Conservation (phyloP, 1,140 invertebrate genomes). For the Macrosteles quadrilineatus region DNA sequence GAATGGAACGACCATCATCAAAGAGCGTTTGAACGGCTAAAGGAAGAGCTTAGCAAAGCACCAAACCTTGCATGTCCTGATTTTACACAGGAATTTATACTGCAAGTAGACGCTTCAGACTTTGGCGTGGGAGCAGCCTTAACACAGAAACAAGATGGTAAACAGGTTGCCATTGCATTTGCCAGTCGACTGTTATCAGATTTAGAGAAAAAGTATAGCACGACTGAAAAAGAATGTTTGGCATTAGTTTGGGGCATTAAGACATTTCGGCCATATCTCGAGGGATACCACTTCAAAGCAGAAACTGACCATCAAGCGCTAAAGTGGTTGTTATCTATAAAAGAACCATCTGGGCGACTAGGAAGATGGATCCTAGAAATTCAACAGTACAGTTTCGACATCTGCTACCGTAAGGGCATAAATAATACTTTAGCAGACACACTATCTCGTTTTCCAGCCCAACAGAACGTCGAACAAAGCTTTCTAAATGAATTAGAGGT, state of each 20-base stretch:
- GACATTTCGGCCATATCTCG: conserved; percentile 47
- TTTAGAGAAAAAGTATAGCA: conserved; percentile 47
- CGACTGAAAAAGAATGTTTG: conserved; percentile 51
- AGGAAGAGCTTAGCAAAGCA: conserved; percentile 37
- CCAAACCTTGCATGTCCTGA: conserved; percentile 41
- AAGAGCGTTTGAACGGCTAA: conserved; percentile 37
- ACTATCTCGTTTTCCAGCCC: not conserved
- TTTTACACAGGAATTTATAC: conserved; percentile 41
- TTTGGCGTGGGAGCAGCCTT: conserved; percentile 44
- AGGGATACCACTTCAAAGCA: conserved; percentile 48
- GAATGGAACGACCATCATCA: conserved; percentile 28
- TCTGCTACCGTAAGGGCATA: conserved; percentile 47
- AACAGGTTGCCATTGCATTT: conserved; percentile 46
- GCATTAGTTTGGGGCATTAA: conserved; percentile 49
- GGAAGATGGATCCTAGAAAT: conserved; percentile 42
- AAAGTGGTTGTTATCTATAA: conserved; percentile 47
- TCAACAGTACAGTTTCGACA: conserved; percentile 41
- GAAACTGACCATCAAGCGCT: conserved; percentile 51
- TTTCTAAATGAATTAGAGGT: too few species aligned
- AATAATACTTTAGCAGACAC: conserved; percentile 47
- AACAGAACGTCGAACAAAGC: too few species aligned
- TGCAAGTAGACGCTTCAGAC: conserved; percentile 45
- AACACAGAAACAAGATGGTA: conserved; percentile 38
- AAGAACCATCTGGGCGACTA: conserved; percentile 45
- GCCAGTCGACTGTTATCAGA: conserved; percentile 43